Percentiles rank a stretch among this genome's conserved stretches.
These are phyloP conservation scores for Microcebus murinus DNA, from an alignment of 2,113 vertebrate species.

Conservation along the genomic window DNA sequence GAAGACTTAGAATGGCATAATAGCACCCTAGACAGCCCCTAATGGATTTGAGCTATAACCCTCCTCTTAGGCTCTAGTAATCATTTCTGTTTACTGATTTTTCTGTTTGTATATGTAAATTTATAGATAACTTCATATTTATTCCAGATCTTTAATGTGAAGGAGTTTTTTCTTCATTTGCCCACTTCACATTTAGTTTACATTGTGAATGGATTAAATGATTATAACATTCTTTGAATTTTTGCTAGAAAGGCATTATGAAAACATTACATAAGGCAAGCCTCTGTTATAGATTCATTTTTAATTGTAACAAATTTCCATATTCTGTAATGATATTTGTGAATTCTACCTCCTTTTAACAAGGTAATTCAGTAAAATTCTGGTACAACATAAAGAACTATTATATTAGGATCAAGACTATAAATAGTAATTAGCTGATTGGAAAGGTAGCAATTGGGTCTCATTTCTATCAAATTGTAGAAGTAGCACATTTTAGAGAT, in stretches of 20 bases:
- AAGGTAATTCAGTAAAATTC: slow-evolving; percentile 15
- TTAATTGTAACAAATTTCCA: slow-evolving; percentile 40
- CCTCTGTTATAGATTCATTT: slow-evolving; percentile 21
- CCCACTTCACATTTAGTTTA: slow-evolving; percentile 7
- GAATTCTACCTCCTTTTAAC: slow-evolving; percentile 2
- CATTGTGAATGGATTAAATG: slow-evolving; percentile 39
- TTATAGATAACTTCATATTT: slow-evolving; percentile 8
- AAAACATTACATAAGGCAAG: not conserved
- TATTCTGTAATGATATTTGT: not conserved
- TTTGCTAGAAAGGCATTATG: slow-evolving; percentile 56
- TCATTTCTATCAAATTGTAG: slow-evolving; percentile 6
- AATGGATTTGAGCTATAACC: not conserved
- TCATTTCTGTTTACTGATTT: not conserved
- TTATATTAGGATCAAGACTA: not conserved
- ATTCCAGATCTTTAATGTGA: not conserved
- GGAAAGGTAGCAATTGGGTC: not conserved
- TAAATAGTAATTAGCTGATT: not conserved
- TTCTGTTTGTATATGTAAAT: not conserved
- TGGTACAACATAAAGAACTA: not conserved
- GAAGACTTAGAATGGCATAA: not conserved
- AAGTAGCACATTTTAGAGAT: slow-evolving; percentile 33
- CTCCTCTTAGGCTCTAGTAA: not conserved
- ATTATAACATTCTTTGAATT: slow-evolving; percentile 62
- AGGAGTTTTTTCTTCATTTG: slow-evolving; percentile 25
- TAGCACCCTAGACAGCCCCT: not conserved